Evolutionary conservation across 1,140 invertebrate species (phyloP).

Genomic region (Muscidifurax raptorellus): DNA sequence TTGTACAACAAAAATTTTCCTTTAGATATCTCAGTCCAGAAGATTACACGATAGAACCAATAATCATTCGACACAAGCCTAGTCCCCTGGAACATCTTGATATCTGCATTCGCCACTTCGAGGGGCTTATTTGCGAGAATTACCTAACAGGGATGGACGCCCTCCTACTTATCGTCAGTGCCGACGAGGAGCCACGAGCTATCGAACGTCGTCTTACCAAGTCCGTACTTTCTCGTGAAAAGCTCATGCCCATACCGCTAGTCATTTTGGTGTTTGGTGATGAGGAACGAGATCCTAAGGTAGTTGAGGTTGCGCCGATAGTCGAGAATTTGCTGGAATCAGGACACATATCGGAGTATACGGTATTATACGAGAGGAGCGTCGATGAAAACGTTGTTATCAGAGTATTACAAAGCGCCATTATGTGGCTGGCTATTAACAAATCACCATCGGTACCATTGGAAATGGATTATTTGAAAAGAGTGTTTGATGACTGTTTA

Average conservation of each 20-base stretch:
- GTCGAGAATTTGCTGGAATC: constrained; percentile 65
- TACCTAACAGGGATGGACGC: constrained; percentile 64
- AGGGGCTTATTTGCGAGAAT: constrained; percentile 62
- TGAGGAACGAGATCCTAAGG: constrained; percentile 44
- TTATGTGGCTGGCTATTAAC: constrained; percentile 78
- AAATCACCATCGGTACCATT: constrained; percentile 75
- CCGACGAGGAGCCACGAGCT: constrained; percentile 59
- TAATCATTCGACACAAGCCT: constrained; percentile 65
- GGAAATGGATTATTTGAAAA: constrained; percentile 78
- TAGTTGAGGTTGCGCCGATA: constrained; percentile 45
- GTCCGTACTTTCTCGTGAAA: constrained; percentile 65
- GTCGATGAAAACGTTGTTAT: constrained; percentile 72
- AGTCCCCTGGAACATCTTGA: constrained; percentile 64
- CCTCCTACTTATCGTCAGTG: constrained; percentile 64
- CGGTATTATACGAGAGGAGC: constrained; percentile 65
- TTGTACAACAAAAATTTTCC: not conserved
- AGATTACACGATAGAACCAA: constrained; percentile 61
- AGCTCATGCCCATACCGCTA: constrained; percentile 67
- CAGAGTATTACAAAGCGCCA: constrained; percentile 74
- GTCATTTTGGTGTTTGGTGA: constrained; percentile 62
- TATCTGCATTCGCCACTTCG: constrained; percentile 67
- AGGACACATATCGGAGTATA: constrained; percentile 68
- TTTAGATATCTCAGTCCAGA: constrained; percentile 61
- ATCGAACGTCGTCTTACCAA: constrained; percentile 63
- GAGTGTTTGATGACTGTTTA: constrained; percentile 77